Evolutionary conservation across 1,140 invertebrate genomes (phyloP), one percentile per base, ranked within the genome.

Genomic region (Conopomorpha cramerella): DNA sequence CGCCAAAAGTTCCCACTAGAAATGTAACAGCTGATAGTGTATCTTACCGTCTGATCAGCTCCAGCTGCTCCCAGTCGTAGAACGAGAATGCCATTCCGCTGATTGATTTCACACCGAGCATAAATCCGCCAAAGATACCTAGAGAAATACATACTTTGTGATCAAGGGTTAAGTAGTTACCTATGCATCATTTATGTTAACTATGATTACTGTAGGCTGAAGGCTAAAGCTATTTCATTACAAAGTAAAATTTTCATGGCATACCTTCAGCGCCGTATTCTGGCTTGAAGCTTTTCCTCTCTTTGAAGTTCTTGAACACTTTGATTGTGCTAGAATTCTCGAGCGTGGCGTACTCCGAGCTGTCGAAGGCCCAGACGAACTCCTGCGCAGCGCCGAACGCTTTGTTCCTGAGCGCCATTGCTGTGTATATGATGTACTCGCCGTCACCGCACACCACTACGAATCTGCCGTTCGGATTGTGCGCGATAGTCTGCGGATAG

Each of bases 361-460:
- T 96, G 70, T 99, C 98, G 30, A 91, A 84, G 0, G 95, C 95
- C 98, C 98, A 99, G 0, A 98, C 96, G 78, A 99, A 99, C 73
- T 99, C 97, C 39, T 98, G 92, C 0, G 96, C 97, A 3, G 93
- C 90, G 2, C 98, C 98, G 72, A 99, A 99, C 8, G 95, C 95
- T 71, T 99, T 99, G 68, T 99, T 99, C 29, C 98, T 84, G 19
- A 99, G 78, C 0, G 96, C 96, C 94, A 99, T 98, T 0, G 97
- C 95, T 0, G 98, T 99, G 72, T 99, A 99, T 49, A 99, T 98
- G 10, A 99, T 99, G 66, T 98, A 99, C 68, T 99, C 98, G 0
- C 97, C 98, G 78, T 99, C 98, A 7, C 98, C 98, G 76, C 98
- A 99, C 6, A 99, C 96, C 2, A 98, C 97, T 1, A 99, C 90